phyloP scores from a whole-genome alignment of 2,888 invertebrate species.

The Terebella lapidaria region DNA sequence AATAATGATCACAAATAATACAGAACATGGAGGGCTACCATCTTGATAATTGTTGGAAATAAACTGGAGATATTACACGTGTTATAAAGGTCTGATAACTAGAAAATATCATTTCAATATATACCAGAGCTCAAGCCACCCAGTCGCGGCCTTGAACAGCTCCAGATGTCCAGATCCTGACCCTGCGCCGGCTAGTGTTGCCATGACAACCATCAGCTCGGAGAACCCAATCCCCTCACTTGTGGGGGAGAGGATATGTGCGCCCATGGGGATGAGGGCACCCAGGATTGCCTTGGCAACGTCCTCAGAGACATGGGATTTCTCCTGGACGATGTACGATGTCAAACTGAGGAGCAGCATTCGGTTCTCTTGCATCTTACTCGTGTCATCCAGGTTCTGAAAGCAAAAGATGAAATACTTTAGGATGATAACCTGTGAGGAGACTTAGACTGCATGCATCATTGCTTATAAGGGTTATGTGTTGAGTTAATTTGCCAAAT shows the following conservation, averaged over 20 bases:
- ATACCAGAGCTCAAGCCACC: slow-evolving; percentile 64
- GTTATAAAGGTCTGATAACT: no score
- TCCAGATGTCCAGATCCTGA: slow-evolving; percentile 73
- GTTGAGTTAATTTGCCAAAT: no score
- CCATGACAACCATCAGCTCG: slow-evolving; percentile 73
- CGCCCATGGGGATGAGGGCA: slow-evolving; percentile 71
- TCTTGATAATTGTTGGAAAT: no score
- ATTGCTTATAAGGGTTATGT: no score
- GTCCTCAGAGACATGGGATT: slow-evolving; percentile 60
- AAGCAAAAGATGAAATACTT: background rate
- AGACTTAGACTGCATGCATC: no score
- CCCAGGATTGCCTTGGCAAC: slow-evolving; percentile 65
- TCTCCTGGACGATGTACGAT: slow-evolving; percentile 69
- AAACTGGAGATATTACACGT: no score
- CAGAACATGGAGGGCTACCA: no score
- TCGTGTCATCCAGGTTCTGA: slow-evolving; percentile 19
- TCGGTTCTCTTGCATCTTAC: slow-evolving; percentile 64
- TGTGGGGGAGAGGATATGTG: slow-evolving; percentile 62
- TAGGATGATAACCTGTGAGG: no score
- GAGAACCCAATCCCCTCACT: slow-evolving; percentile 71
- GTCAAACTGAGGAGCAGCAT: slow-evolving; percentile 67
- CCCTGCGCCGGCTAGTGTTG: slow-evolving; percentile 79
- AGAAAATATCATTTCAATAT: no score
- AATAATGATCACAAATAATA: background rate
- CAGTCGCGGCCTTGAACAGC: slow-evolving; percentile 73